A percentile compares a stretch with the other conserved stretches of the same genome.
Evolutionary conservation across 2,113 vertebrate genomes (phyloP).

Genomic region (Forbesichthys papilliferus): DNA sequence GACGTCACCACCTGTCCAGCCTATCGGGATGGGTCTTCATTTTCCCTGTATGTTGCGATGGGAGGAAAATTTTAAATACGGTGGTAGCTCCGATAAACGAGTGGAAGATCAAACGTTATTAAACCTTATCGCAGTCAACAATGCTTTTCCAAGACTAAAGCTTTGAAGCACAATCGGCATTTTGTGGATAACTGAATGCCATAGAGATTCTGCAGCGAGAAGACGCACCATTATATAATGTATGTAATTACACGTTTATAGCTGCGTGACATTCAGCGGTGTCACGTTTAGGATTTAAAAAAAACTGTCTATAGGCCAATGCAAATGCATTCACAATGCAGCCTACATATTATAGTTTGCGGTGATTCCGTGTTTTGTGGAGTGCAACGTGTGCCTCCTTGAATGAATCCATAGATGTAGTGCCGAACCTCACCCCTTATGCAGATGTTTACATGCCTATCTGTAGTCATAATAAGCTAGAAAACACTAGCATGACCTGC

Average conservation of each 20-base stretch:
- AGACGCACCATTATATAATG: conserved; percentile 43
- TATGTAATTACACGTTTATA: conserved; percentile 34
- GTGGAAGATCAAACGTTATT: conserved; percentile 7
- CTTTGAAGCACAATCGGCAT: conserved; percentile 4
- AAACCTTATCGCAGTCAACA: background rate
- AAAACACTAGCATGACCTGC: too few species aligned
- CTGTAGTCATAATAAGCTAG: background rate
- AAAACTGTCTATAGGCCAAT: background rate
- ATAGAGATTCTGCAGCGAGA: conserved; percentile 21
- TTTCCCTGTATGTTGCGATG: conserved; percentile 8
- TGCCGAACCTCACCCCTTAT: conserved; percentile 61
- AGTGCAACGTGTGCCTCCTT: background rate
- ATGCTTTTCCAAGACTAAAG: conserved; percentile 7
- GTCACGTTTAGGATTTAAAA: background rate
- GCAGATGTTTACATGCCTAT: conserved; percentile 55
- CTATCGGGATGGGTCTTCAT: conserved; percentile 30
- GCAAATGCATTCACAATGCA: background rate
- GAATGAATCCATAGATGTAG: conserved; percentile 15
- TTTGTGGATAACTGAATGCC: conserved; percentile 26
- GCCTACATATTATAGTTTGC: background rate
- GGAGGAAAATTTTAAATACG: conserved; percentile 51
- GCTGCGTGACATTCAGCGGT: too few species aligned
- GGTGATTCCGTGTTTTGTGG: background rate
- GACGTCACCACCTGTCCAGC: conserved; percentile 42
- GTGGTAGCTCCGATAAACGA: conserved; percentile 12